These are phyloP conservation scores for Ectropis crepuscularia DNA, from an alignment of 2,888 invertebrate genomes.

Conservation along the genomic window DNA sequence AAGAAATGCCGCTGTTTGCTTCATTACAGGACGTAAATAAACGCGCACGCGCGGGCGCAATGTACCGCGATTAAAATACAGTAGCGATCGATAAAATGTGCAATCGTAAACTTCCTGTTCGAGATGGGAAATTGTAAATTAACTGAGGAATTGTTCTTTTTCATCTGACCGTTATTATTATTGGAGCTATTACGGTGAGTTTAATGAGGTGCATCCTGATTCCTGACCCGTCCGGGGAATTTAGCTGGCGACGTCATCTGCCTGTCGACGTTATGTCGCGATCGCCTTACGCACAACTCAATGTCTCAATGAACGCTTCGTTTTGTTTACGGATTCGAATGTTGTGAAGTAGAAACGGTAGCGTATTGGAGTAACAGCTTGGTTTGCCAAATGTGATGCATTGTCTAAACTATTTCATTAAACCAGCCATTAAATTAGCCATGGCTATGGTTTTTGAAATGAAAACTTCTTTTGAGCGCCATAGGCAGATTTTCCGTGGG, in stretches of 20 bases:
- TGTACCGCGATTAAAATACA: slow-evolving; percentile 62
- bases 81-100: slow-evolving; percentile 80
- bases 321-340: no score
- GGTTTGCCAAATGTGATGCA: no score
- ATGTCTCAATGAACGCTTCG: no score
- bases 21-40: slow-evolving; percentile 74
- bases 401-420: no score
- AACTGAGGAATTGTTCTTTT: slow-evolving; percentile 77
- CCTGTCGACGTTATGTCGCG: not conserved
- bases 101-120: slow-evolving; percentile 80
- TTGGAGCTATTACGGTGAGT: slow-evolving; percentile 53
- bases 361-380: no score
- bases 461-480: no score
- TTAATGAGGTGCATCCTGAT: slow-evolving; percentile 44
- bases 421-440: no score
- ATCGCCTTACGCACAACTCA: no score
- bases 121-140: slow-evolving; percentile 79
- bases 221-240: slow-evolving; percentile 21
- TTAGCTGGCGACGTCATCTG: slow-evolving; percentile 16
- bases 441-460: no score
- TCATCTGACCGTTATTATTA: slow-evolving; percentile 76
- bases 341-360: no score
- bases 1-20: slow-evolving; percentile 79
- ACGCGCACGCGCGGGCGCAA: slow-evolving; percentile 51
- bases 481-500: no score